Conservation (phyloP, 1,140 invertebrate species). For the Caerostris darwini region DNA sequence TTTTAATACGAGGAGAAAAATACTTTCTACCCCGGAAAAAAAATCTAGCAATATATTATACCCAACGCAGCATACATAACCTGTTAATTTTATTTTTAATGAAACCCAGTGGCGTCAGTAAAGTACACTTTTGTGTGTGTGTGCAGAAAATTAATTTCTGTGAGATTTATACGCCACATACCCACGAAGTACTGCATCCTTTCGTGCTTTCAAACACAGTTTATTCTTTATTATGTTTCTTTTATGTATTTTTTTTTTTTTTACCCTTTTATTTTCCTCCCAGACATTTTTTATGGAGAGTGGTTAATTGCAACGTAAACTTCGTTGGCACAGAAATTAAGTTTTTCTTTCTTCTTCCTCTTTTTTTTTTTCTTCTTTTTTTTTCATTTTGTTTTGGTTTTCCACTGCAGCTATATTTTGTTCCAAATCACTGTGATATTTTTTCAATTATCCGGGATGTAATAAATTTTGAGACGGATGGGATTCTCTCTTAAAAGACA, state of each 20-base stretch:
- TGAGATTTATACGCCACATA: constrained; percentile 44
- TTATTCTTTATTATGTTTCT: constrained; percentile 19
- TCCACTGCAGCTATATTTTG: neutral
- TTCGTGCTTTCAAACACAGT: neutral
- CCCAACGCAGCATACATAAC: neutral
- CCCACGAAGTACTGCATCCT: neutral
- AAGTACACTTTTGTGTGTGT: constrained; percentile 29
- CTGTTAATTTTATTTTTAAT: constrained; percentile 53
- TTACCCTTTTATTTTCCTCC: neutral
- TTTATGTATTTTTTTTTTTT: neutral
- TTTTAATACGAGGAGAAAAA: too few species aligned
- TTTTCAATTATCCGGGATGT: constrained; percentile 47
- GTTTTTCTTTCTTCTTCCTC: constrained; percentile 1
- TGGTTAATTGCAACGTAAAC: constrained; percentile 72
- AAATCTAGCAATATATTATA: constrained; percentile 32
- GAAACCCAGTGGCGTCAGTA: constrained; percentile 55
- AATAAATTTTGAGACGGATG: constrained; percentile 54
- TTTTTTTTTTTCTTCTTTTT: too few species aligned
- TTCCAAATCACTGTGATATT: constrained; percentile 31
- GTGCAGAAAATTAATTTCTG: constrained; percentile 59
- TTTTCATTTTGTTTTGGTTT: neutral
- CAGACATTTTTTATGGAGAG: constrained; percentile 51
- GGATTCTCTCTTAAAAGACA: neutral
- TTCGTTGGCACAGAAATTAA: constrained; percentile 47
- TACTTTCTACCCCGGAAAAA: too few species aligned